Evolutionary conservation across 2,888 invertebrate species (phyloP), one percentile per base, ranked within the genome.

Genomic region (Pelosia muscerda): DNA sequence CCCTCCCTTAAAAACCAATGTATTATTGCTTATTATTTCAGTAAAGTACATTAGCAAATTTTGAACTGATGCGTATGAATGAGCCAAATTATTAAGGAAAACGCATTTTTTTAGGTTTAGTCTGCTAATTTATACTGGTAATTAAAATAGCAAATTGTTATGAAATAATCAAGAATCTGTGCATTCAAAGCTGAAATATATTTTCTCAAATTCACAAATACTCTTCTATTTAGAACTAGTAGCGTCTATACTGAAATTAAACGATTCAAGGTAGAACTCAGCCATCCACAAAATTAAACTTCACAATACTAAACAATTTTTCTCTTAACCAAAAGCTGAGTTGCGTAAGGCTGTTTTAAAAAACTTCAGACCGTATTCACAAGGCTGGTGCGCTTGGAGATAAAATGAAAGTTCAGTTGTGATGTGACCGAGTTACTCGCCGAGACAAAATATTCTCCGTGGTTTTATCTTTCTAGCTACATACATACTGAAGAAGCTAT

Each of bases 391-490:
- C 5, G 26, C 64, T 73, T 67, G 68, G 71, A 79, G 79, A 84
- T 76, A 83, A 82, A 83, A 78, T 74, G 63, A 66, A 79, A 78
- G 76, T 76, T 78, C 59, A 79, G 81, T 81, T 79, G 81, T 79
- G 73, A 78, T 77, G 79, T 83, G 86, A 85, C 86, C 86, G 86
- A 86, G 83, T 84, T 84, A 82, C 76, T 68, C 55, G 65, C 49
- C 59, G 66, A 74, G 66, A 81, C 71, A 75, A 76, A 80, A 81
- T 69, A 69, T 75, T 67, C 65, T 68, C 65, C 69, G 63, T 57
- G 66, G 55, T 61, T 66, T 71, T 76, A 80, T 78, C 72, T 79
- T 55, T n/a, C 26, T 58, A 77, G 71, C 68, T 77, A 74, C 69
- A 56, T 60, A 56, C 60, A 66, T 61, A 68, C 70, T 71, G 38